Evolutionary conservation across 1,140 invertebrate species (phyloP), one percentile per base, ranked within the genome.

Genomic region (Hyposmocoma kahamanoa): DNA sequence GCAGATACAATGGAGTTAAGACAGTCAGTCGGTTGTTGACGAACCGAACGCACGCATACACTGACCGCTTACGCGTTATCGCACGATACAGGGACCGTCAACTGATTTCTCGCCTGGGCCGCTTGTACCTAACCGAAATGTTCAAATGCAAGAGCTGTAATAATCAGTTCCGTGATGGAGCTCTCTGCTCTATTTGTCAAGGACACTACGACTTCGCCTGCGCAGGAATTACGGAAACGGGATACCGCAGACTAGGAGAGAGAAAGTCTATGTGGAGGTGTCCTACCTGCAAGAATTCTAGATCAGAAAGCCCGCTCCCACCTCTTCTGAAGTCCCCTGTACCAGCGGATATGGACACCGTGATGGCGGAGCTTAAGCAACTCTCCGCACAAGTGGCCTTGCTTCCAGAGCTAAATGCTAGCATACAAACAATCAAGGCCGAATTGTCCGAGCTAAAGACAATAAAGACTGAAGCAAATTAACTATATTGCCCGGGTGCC

Each of bases 401-500:
- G 4, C 30, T 66, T 10, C 22, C 63, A 36, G 17, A 50, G 1
- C 13, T 62, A 9, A 17, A 58, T 0, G 52, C 56, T 15, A 51
- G 62, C 47, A 52, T 66, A 0, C 59, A 62, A 18, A 20, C 30
- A 1, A 66, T 62, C 9, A 59, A 56, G 41, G 11, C 17, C 5
- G 24, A 26, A 26, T 26, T 26, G 5, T 26, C 24, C 5, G 24
- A 26, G 11, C 24, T 26, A 5, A 26, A 26, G 11, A 26, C 24
- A n/a, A n/a, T n/a, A n/a, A n/a, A n/a, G n/a, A n/a, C n/a, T n/a
- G n/a, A n/a, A 58, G 34, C 42, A 57, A 15, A 62, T 62, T 2
- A 62, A 62, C 17, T 55, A 62, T n/a, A 52, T 62, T 22, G 59
- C 54, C 1, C 44, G 54, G 2, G 22, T 52, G 10, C 51, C 59